A percentile compares a stretch with the other conserved stretches of the same genome.
phyloP scores from a whole-genome alignment of 1,140 invertebrate genomes.

The Drosophila pectinifera region DNA sequence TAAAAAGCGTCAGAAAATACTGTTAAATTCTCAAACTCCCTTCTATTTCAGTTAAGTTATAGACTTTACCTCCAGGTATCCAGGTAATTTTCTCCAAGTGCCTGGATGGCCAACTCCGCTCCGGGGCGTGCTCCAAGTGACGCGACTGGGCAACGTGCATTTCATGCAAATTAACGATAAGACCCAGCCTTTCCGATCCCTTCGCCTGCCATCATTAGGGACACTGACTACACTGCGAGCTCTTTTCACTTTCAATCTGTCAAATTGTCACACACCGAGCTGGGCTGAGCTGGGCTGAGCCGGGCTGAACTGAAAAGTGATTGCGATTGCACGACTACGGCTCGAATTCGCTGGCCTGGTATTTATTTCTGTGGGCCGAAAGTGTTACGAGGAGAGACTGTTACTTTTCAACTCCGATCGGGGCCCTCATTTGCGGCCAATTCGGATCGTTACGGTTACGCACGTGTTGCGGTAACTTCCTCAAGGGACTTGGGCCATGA shows the following conservation, averaged over 20 bases:
- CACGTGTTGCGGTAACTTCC: constrained; percentile 53
- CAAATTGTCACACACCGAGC: constrained; percentile 66
- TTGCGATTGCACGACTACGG: constrained; percentile 68
- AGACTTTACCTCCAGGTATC: not conserved
- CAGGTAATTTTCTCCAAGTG: not conserved
- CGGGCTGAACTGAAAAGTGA: constrained; percentile 67
- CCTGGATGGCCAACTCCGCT: constrained; percentile 21
- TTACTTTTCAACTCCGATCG: constrained; percentile 23
- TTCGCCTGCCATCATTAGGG: constrained; percentile 59
- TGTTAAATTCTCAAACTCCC: not conserved
- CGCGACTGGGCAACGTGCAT: constrained; percentile 63
- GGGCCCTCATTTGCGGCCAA: constrained; percentile 42
- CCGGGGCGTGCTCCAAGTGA: constrained; percentile 50
- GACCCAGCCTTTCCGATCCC: constrained; percentile 24
- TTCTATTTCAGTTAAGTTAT: too few relatives aligned
- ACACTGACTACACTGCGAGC: constrained; percentile 56
- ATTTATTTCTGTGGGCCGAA: constrained; percentile 16
- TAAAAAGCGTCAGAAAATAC: not conserved
- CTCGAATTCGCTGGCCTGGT: constrained; percentile 12
- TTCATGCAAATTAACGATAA: constrained; percentile 79
- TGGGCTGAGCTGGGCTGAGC: not conserved
- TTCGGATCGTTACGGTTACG: constrained; percentile 51
- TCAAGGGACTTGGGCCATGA: constrained; percentile 33
- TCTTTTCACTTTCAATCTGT: constrained; percentile 80
- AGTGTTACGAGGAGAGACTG: constrained; percentile 38